phyloP scores from a whole-genome alignment of 2,888 invertebrate genomes.

The Dichetophora obliterata region DNA sequence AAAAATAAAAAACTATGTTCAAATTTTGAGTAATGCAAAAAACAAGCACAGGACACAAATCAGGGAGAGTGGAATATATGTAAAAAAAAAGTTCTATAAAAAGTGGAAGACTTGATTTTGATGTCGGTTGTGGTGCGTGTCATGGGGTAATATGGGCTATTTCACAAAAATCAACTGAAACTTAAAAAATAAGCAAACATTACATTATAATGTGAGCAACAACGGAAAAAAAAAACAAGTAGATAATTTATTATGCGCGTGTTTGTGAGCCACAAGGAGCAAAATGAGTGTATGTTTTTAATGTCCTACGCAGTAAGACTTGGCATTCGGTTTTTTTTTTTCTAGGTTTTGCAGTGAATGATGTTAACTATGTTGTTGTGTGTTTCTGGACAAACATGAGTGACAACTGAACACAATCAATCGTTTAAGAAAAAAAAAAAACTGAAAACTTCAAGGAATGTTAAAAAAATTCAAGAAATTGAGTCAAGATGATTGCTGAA shows the following conservation, averaged over 20 bases:
- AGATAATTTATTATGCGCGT: constrained; percentile 22
- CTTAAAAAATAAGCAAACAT: constrained; percentile 5
- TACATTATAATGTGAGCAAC: not conserved
- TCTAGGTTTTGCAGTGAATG: not conserved
- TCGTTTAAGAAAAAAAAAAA: constrained; percentile 4
- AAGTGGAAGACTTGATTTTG: too few species aligned
- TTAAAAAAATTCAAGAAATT: not conserved
- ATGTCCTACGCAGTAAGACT: constrained; percentile 6
- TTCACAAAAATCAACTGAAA: not conserved
- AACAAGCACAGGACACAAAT: not conserved
- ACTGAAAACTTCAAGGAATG: not conserved
- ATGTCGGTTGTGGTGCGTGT: not conserved
- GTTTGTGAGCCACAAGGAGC: not conserved
- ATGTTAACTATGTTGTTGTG: not conserved
- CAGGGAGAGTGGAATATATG: not conserved
- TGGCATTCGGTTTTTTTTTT: not conserved
- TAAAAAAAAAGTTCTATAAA: not conserved
- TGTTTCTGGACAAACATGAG: not conserved
- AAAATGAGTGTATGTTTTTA: not conserved
- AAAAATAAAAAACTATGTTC: not conserved
- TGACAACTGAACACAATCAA: constrained; percentile 27
- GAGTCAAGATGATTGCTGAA: too few species aligned
- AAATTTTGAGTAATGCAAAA: not conserved
- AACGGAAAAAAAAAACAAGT: not conserved
- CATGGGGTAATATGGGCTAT: not conserved